Base-by-base conservation (phyloP, 2,888 invertebrate species). In the Diachrysia chrysitis region DNA sequence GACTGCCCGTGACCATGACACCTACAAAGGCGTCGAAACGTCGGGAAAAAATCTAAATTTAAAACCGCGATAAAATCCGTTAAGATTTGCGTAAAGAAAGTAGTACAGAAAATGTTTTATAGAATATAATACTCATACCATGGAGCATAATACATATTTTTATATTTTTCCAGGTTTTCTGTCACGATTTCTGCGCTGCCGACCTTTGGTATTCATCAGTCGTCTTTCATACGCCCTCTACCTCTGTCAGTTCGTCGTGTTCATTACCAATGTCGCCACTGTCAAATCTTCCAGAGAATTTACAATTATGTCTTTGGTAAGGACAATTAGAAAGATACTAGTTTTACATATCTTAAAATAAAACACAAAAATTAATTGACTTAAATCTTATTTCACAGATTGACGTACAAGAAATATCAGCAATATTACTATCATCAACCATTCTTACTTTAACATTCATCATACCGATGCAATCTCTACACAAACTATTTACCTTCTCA, bases 141-240 rank as follows among this genome's bases (percentile, higher is more conserved):
- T n/a, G n/a, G n/a, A n/a, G n/a, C n/a, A n/a, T n/a, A n/a, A n/a
- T n/a, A n/a, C n/a, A n/a, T n/a, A 56, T 0, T 5, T 35, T 21
- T 59, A 1, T 63, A 0, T 62, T 70, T 48, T 71, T 35, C 16
- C 85, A 96, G 96, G 95, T 65, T 85, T 91, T 60, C 78, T 96
- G 23, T 95, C 96, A 35, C 88, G 87, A 56, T 76, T 97, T 7
- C 90, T 96, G 0, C 94, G 96, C 76, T 95, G 95, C 58, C 93
- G 96, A 19, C 95, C 96, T 16, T 85, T 97, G 74, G 89, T 96
- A 9, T 85, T 97, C 66, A 93, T 97, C 72, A 97, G 97, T 78
- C 95, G 96, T 51, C 93, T 97, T 32, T 96, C 97, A 1, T 97
- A 97, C 78, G 96, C 97, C 0, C 91, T 97, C 66, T 97, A 97